Evolutionary conservation across 64 coral and sea anemone species (phyloP).

Genomic region (Anthopleura sola): DNA sequence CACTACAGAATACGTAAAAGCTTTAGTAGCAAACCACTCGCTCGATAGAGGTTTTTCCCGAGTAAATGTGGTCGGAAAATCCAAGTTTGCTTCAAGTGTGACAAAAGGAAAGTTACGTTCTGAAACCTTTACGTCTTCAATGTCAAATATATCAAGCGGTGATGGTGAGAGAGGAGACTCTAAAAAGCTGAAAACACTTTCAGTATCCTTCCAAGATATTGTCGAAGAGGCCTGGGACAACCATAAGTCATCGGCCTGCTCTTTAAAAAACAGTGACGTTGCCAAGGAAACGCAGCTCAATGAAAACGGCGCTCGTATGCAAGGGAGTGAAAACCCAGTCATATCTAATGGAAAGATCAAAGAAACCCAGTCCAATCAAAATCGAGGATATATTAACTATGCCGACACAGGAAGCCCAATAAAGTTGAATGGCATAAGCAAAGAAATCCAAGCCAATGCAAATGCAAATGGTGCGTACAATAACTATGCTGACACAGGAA

Average conservation of each 20-base stretch:
- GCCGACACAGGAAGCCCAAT: not conserved
- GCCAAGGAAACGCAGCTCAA: not conserved
- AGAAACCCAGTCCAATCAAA: not conserved
- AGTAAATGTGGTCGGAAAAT: not conserved
- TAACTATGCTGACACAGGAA: not conserved
- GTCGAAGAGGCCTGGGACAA: slow-evolving; percentile 6
- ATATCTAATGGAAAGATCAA: not conserved
- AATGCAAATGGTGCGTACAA: not conserved
- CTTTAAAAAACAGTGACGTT: not conserved
- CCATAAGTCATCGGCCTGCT: not conserved
- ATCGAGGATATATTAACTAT: not conserved
- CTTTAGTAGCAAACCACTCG: slow-evolving; percentile 50
- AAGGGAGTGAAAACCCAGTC: not conserved
- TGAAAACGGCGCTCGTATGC: not conserved
- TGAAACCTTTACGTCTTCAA: not conserved
- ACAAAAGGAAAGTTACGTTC: not conserved
- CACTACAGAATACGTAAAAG: slow-evolving; percentile 72
- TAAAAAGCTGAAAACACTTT: not conserved
- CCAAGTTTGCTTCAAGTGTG: not conserved
- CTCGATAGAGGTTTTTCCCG: slow-evolving; percentile 15
- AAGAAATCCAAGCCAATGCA: not conserved
- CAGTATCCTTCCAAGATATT: not conserved
- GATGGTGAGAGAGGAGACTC: not conserved
- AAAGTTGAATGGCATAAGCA: not conserved
- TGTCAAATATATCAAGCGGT: not conserved